Conservation (phyloP, 2,113 vertebrate species). For the Haplotaxodon microlepis region DNA sequence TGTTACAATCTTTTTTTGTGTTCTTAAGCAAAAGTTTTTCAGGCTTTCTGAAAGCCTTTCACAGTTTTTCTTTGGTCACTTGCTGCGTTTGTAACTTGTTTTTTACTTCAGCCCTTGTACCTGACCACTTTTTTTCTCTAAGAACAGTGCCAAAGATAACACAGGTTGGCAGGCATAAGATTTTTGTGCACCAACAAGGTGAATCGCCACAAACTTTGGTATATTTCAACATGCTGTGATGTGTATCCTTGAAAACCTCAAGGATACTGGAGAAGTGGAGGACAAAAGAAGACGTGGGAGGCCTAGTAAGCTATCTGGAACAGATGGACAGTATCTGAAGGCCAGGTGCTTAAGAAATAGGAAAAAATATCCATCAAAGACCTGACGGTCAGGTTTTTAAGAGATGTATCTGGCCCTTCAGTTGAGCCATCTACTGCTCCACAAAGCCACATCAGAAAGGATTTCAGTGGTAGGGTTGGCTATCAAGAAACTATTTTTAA, state of each 20-base stretch:
- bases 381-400: background rate
- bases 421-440: background rate
- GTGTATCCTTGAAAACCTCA: background rate
- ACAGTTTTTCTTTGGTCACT: background rate
- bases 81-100: fast-evolving
- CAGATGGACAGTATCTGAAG: background rate
- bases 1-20: background rate
- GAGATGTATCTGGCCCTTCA: background rate
- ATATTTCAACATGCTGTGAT: background rate
- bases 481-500: background rate
- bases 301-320: background rate
- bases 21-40: background rate
- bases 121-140: background rate
- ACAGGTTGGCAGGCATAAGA: background rate
- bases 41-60: background rate
- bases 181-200: background rate
- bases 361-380: background rate
- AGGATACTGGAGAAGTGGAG: background rate
- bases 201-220: background rate
- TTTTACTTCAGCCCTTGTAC: background rate
- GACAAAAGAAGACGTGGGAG: background rate
- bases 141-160: background rate
- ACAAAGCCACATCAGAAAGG: background rate
- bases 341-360: background rate
- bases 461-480: background rate